phyloP scores from a whole-genome alignment of 2,113 vertebrate species.

The Marcusenius ussheri region DNA sequence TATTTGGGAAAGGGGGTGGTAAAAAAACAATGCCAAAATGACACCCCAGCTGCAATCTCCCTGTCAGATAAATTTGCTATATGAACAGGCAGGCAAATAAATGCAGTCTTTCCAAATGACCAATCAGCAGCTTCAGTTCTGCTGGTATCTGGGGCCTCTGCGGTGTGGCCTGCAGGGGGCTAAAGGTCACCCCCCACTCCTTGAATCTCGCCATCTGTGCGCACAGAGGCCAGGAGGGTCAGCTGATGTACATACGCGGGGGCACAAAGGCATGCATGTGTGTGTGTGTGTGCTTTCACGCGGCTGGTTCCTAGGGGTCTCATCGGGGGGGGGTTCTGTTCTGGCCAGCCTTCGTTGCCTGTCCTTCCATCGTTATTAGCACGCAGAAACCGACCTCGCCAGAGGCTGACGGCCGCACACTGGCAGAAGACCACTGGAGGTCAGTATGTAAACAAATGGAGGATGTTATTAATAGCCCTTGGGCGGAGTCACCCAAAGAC shows the following conservation, averaged over 20 bases:
- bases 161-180: neutral
- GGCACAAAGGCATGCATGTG: neutral
- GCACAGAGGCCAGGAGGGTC: neutral
- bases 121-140: neutral
- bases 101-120: neutral
- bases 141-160: neutral
- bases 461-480: neutral
- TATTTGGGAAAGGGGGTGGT: neutral
- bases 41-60: neutral
- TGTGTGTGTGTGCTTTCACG: neutral
- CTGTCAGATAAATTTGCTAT: neutral
- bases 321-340: neutral
- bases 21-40: neutral
- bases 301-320: no score
- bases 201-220: conserved; percentile 30
- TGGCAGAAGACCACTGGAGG: neutral
- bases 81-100: neutral
- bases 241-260: neutral
- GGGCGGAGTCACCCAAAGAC: neutral
- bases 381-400: neutral
- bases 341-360: no score
- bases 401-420: neutral
- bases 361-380: neutral
- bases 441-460: neutral
- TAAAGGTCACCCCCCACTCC: conserved; percentile 32